Base-by-base conservation (phyloP, 2,797 vertebrate genomes). In the Cacajao melanocephalus region DNA sequence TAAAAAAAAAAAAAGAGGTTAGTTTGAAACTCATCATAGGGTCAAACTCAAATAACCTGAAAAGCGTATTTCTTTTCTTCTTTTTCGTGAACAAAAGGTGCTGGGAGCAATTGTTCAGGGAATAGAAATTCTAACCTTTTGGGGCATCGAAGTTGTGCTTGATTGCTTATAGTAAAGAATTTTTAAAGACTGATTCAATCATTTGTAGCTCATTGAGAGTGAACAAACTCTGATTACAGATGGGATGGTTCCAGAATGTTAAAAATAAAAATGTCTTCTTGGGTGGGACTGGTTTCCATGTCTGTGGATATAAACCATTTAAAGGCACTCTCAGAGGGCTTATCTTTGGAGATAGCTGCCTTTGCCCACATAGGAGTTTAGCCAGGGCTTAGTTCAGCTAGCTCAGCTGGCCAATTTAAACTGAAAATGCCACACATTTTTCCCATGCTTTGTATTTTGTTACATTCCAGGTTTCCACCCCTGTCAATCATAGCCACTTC, bases 121-220 rank as follows among this genome's bases (percentile, higher is more conserved):
- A 81, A 58, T 13, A 30, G 10, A 70, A 64, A 52, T 90, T 80
- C 52, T 48, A 76, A 58, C 22, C 61, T 20, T n/a, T 80, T 3
- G 0, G 57, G 48, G 44, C 36, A 24, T 41, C 2, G 30, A 28
- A 17, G 22, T 36, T 57, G 10, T 30, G 76, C 39, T 50, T 78
- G 90, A 84, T 86, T 92, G 17, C n/a, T 41, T 24, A 0, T 8
- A 57, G 50, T 20, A 36, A 78, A 89, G 48, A 84, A 75, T n/a
- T 82, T 46, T 46, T 41, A 93, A 94, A 83, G 55, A 33, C 70
- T 33, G 11, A 78, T 82, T 73, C 83, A 88, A 61, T 73, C 73
- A 73, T 26, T 30, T 82, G 67, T n/a, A 76, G 24, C 52, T 94
- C 50, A 84, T 79, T 86, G 13, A 28, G 46, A 85, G 48, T 7